phyloP scores from a whole-genome alignment of 2,113 vertebrate species.

The Cisticola juncidis region DNA sequence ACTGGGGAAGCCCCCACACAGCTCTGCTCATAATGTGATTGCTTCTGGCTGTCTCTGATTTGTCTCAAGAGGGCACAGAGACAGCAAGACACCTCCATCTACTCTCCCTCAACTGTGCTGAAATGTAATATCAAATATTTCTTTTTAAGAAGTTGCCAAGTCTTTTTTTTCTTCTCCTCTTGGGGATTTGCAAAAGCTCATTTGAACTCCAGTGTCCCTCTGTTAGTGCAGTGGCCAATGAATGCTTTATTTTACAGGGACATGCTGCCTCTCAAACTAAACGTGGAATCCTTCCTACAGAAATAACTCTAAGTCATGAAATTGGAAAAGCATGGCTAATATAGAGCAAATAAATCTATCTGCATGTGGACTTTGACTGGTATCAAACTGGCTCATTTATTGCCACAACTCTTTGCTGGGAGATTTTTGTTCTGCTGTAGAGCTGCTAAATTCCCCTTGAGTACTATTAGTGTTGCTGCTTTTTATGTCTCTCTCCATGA shows the following conservation, averaged over 20 bases:
- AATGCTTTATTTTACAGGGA: neutral
- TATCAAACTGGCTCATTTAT: conserved; percentile 70
- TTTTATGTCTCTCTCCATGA: conserved; percentile 72
- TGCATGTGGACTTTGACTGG: conserved; percentile 61
- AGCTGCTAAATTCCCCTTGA: conserved; percentile 68
- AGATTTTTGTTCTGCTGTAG: conserved; percentile 69
- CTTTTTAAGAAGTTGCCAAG: neutral
- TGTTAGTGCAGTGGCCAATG: neutral
- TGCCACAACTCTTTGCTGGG: conserved; percentile 66
- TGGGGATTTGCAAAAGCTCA: neutral
- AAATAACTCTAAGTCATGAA: conserved; percentile 21
- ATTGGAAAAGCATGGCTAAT: conserved; percentile 32
- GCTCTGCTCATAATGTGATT: neutral
- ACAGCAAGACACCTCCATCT: neutral
- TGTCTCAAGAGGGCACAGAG: neutral
- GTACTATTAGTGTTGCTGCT: conserved; percentile 68
- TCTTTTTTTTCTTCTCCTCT: neutral
- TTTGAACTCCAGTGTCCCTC: neutral
- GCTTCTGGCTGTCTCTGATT: neutral
- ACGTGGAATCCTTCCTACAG: neutral
- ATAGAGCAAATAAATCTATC: conserved; percentile 55
- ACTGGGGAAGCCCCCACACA: neutral
- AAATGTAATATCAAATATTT: neutral
- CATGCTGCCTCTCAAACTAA: neutral
- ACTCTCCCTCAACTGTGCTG: neutral